Conservation (phyloP, 2,888 invertebrate species). For the Tenthredo distinguenda region DNA sequence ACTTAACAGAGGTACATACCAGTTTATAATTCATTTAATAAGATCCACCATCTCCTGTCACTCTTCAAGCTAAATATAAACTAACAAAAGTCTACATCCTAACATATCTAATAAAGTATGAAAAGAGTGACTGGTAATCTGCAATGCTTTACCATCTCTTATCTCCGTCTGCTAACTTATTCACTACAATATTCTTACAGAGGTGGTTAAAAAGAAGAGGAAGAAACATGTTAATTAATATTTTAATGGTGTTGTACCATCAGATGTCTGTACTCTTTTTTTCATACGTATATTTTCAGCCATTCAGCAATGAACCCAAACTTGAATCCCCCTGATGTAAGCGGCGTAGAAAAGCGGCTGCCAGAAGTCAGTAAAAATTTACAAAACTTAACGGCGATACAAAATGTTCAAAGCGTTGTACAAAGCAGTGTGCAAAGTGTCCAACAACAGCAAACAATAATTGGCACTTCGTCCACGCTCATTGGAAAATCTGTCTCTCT, state of each 20-base stretch:
- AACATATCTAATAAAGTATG: background rate
- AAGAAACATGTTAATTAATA: background rate
- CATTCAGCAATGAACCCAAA: constrained; percentile 18
- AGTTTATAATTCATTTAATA: background rate
- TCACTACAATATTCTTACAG: background rate
- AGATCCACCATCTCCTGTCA: constrained; percentile 24
- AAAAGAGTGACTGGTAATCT: background rate
- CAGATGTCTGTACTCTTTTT: background rate
- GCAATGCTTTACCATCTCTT: background rate
- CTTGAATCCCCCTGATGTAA: constrained; percentile 63
- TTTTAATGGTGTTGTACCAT: background rate
- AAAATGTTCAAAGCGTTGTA: constrained; percentile 70
- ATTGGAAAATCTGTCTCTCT: constrained; percentile 74
- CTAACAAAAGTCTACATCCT: background rate
- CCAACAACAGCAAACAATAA: constrained; percentile 69
- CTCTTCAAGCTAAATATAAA: constrained; percentile 11
- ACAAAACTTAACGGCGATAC: constrained; percentile 73
- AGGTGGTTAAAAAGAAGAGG: background rate
- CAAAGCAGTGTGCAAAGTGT: constrained; percentile 73
- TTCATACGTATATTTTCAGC: background rate
- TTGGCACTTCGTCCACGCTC: constrained; percentile 68
- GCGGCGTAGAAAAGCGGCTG: constrained; percentile 69
- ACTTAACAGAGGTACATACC: background rate
- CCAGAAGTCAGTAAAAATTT: constrained; percentile 70
- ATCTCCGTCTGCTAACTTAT: background rate